phyloP scores from a whole-genome alignment of 2,888 invertebrate species.

The Zygothrica quintamaculata region DNA sequence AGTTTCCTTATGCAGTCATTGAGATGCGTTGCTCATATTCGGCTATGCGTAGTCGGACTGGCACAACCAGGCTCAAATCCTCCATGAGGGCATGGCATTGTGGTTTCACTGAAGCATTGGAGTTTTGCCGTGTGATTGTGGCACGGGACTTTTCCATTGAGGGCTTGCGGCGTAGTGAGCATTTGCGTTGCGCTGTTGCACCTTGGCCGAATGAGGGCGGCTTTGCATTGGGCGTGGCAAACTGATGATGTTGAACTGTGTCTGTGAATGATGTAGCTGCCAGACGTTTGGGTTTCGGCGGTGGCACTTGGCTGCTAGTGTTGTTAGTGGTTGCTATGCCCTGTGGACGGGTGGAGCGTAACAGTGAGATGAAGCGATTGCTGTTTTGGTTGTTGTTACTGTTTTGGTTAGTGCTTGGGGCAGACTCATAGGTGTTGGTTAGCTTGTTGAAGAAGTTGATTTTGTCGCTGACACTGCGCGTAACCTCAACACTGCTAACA shows the following conservation, averaged over 20 bases:
- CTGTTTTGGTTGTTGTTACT: conserved; percentile 20
- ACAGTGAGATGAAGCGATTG: conserved; percentile 65
- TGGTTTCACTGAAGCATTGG: conserved; percentile 63
- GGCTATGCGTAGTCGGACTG: conserved; percentile 80
- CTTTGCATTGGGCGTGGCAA: conserved; percentile 53
- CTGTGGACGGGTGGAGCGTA: conserved; percentile 56
- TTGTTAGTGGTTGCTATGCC: conserved; percentile 37
- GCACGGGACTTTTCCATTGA: conserved; percentile 78
- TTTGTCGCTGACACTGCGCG: conserved; percentile 64
- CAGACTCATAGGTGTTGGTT: conserved; percentile 64
- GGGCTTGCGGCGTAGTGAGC: conserved; percentile 72
- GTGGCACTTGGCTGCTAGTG: conserved; percentile 44
- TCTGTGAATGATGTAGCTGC: conserved; percentile 6
- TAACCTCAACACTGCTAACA: conserved; percentile 6
- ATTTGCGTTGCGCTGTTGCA: conserved; percentile 57
- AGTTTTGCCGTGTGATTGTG: conserved; percentile 68
- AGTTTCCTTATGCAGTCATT: conserved; percentile 49
- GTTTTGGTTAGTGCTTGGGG: conserved; percentile 15
- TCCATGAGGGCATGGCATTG: conserved; percentile 81
- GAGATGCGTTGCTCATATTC: conserved; percentile 80
- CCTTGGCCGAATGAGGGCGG: conserved; percentile 16
- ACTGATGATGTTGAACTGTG: conserved; percentile 26
- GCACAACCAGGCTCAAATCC: conserved; percentile 80
- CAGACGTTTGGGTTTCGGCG: conserved; percentile 69
- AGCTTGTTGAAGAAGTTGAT: conserved; percentile 74